These are phyloP conservation scores for Rachycentron canadum DNA, from an alignment of 2,797 vertebrate genomes.

Conservation along the genomic window DNA sequence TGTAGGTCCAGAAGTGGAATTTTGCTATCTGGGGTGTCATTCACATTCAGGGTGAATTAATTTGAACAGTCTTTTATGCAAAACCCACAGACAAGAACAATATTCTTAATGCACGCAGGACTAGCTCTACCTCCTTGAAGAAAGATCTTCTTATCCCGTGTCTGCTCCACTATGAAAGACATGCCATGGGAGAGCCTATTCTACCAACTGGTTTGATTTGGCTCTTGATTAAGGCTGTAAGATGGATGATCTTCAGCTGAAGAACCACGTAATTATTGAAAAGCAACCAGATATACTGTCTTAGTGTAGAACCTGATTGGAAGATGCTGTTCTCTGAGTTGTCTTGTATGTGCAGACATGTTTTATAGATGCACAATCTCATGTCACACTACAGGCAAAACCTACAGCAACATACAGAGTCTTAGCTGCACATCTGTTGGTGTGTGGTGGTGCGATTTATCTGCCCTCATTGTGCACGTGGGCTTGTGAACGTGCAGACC, in stretches of 20 bases:
- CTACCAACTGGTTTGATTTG: too few species aligned
- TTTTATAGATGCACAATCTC: background rate
- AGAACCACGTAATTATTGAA: background rate
- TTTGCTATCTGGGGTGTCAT: too few species aligned
- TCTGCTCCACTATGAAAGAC: background rate
- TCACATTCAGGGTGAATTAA: background rate
- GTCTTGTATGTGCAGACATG: background rate
- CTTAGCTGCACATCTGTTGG: background rate
- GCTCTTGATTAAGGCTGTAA: background rate
- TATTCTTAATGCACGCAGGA: too few species aligned
- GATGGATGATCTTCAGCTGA: background rate
- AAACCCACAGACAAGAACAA: background rate
- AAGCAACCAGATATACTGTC: background rate
- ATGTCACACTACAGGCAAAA: background rate
- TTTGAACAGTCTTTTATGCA: background rate
- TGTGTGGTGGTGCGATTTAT: background rate
- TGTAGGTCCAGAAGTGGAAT: too few species aligned
- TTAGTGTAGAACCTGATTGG: background rate
- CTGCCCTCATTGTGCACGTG: background rate
- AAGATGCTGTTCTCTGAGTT: background rate
- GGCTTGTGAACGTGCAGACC: background rate
- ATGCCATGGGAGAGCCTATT: background rate
- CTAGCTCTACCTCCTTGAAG: background rate
- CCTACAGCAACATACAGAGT: background rate
- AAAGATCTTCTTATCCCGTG: background rate